Evolutionary conservation across 1,140 invertebrate species (phyloP).

Genomic region (Cydia pomonella): DNA sequence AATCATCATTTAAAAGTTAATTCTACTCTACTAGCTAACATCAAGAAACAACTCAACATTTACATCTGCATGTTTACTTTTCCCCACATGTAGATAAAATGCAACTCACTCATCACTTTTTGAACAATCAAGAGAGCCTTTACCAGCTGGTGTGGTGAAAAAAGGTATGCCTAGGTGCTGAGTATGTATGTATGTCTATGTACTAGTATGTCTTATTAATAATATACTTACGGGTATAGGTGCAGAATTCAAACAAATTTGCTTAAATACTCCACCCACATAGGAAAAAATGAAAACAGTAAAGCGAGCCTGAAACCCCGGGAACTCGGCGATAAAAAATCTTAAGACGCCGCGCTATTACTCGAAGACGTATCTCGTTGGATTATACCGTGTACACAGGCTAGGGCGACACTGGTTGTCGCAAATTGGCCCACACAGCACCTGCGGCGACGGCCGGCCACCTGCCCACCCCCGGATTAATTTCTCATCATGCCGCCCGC

Average conservation of each 20-base stretch:
- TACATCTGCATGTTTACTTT: no score
- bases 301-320: background rate
- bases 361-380: constrained; percentile 47
- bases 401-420: constrained; percentile 46
- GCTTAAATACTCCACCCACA: constrained; percentile 28
- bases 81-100: no score
- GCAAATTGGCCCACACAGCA: constrained; percentile 61
- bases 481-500: constrained; percentile 71
- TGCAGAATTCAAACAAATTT: background rate
- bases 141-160: no score
- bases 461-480: constrained; percentile 70
- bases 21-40: no score
- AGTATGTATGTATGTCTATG: no score
- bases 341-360: constrained; percentile 1
- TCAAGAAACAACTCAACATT: no score
- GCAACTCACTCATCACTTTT: no score
- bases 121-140: no score
- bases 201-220: no score
- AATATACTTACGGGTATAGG: no score
- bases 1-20: no score
- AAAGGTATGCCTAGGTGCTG: no score
- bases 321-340: background rate
- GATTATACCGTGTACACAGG: constrained; percentile 44
- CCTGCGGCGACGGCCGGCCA: constrained; percentile 61
- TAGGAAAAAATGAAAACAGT: background rate